phyloP scores from a whole-genome alignment of 2,888 invertebrate species.

The Apomyelois bistriatella region DNA sequence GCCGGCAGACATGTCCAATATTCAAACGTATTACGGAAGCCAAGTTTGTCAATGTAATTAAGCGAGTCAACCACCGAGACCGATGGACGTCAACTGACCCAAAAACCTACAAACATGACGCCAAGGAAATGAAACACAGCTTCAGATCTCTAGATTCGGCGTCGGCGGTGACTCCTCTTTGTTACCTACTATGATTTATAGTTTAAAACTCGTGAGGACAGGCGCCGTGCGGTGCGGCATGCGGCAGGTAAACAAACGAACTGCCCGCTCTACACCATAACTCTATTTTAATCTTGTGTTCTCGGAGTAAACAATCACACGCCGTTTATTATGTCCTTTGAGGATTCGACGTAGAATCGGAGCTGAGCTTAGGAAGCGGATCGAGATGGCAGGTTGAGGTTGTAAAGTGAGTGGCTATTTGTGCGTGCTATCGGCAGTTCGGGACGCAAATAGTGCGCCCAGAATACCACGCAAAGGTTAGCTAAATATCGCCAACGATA shows the following conservation, averaged over 20 bases:
- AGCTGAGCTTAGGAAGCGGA: neutral
- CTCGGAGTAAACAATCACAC: neutral
- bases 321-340: neutral
- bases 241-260: constrained; percentile 7
- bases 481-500: constrained; percentile 18
- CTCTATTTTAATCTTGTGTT: constrained; percentile 4
- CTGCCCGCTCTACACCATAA: neutral
- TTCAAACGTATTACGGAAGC: neutral
- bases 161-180: neutral
- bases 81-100: neutral
- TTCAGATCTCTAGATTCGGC: neutral
- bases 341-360: neutral
- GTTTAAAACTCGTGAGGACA: neutral
- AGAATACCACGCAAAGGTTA: constrained; percentile 60
- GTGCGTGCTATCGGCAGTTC: constrained; percentile 28
- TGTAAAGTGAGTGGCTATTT: constrained; percentile 12
- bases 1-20: neutral
- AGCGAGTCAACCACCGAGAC: neutral
- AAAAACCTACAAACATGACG: neutral
- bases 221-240: neutral
- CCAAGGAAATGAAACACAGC: neutral
- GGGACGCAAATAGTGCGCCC: constrained; percentile 50
- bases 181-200: constrained; percentile 5
- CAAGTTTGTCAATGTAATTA: neutral
- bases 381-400: neutral